Conservation (phyloP, 92 coral and sea anemone species). For the Epizoanthus scotinus region DNA sequence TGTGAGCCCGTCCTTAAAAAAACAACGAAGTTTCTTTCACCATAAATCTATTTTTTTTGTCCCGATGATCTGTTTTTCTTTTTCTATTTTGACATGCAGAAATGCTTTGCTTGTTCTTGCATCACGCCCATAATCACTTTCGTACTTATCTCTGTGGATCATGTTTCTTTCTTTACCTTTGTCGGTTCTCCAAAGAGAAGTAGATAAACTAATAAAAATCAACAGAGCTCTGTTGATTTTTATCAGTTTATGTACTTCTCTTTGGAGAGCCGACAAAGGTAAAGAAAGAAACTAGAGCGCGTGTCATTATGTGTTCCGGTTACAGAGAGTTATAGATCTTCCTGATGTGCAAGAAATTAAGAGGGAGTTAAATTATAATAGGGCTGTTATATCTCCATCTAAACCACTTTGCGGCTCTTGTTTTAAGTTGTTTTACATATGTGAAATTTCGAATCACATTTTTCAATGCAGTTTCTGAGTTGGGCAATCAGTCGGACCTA, state of each 20-base stretch:
- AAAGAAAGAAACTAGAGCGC: not conserved
- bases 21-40: too few relatives aligned
- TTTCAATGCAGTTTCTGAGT: not conserved
- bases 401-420: not conserved
- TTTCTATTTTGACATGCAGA: too few relatives aligned
- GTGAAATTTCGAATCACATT: not conserved
- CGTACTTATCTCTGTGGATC: too few relatives aligned
- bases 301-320: not conserved
- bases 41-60: too few relatives aligned
- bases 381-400: not conserved
- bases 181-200: not conserved
- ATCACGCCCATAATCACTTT: too few relatives aligned
- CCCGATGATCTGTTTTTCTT: too few relatives aligned
- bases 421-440: not conserved
- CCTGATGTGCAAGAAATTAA: not conserved
- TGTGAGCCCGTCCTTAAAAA: too few relatives aligned
- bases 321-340: not conserved
- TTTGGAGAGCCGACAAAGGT: not conserved
- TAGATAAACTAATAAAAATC: not conserved
- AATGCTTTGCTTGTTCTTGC: too few relatives aligned
- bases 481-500: not conserved
- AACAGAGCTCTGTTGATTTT: conserved; percentile 6
- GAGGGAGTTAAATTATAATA: conserved; percentile 4
- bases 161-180: not conserved
- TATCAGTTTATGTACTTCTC: not conserved